Evolutionary conservation across 2,888 invertebrate species (phyloP), one percentile per base, ranked within the genome.

Genomic region (Galerucella calmariensis): DNA sequence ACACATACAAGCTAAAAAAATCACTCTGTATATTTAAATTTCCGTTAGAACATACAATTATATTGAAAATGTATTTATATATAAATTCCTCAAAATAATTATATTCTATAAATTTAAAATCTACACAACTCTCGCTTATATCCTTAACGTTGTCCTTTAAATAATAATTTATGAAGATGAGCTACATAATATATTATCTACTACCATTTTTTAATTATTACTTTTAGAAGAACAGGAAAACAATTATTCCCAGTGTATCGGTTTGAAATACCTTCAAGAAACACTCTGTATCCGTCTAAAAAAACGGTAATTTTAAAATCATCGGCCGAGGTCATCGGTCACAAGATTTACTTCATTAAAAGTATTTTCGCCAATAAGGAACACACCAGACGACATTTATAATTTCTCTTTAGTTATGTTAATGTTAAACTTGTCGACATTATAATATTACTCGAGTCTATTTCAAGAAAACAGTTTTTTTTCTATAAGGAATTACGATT

Each of bases 351-450:
- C 66, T 67, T 72, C 59, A 48, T 61, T 67, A 46, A 46, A 24
- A 56, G 44, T 48, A 71, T 74, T 74, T 74, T 74, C 56, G 74
- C 74, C 71, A 74, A 71, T 74, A 63, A 71, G 71, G 70, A 74
- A 70, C 67, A 67, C 73, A 46, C 62, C 56, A 35, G 35, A 35
- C 35, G 35, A 35, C 35, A 35, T 35, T 35, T 62, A 68, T 63
- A 66, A 70, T 74, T 27, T 61, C 62, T 67, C 61, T 67, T 71
- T 71, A 74, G 70, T 74, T 74, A 74, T 74, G 74, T 58, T 70
- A 74, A 74, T 74, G 48, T 16, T 41, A 61, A 41, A 58, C 67
- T 67, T 51, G 41, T 35, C 48, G 11, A 48, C 14, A 48, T 35
- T 35, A 0, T 35, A 35, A 0, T 3, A 5, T 11, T 48, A 48